Conservation (phyloP, 2,113 vertebrate species). For the Rhodinocichla rosea region DNA sequence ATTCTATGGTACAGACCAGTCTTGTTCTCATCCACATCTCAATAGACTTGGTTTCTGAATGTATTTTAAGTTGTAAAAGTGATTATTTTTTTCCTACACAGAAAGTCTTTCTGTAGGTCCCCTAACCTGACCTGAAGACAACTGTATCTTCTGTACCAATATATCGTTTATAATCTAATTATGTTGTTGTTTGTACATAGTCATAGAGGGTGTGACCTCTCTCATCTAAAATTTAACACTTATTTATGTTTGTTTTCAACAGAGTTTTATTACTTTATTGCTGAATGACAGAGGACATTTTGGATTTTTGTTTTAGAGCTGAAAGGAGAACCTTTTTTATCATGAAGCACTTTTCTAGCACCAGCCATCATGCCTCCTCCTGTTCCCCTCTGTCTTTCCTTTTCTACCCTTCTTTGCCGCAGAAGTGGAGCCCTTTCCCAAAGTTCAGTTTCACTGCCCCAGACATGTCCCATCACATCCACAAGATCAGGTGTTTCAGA, state of each 20-base stretch:
- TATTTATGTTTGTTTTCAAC: not conserved
- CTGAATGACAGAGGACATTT: not conserved
- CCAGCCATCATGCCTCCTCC: not conserved
- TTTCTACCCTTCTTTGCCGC: not conserved
- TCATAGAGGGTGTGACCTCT: not conserved
- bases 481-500: not conserved
- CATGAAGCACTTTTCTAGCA: not conserved
- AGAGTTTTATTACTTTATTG: not conserved
- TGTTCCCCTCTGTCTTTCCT: not conserved
- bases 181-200: not conserved
- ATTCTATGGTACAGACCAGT: fast-evolving
- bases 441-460: not conserved
- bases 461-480: not conserved
- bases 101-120: not conserved
- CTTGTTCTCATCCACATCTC: not conserved
- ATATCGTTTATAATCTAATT: not conserved
- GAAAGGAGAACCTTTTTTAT: not conserved
- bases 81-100: not conserved
- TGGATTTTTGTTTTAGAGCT: not conserved
- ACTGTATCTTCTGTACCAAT: not conserved
- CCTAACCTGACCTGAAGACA: not conserved
- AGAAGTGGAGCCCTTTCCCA: fast-evolving
- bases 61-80: not conserved
- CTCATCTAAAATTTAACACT: not conserved
- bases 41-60: not conserved